Percentiles rank a stretch among this genome's conserved stretches.
phyloP scores from a whole-genome alignment of 2,113 vertebrate species.

The Nestor notabilis region DNA sequence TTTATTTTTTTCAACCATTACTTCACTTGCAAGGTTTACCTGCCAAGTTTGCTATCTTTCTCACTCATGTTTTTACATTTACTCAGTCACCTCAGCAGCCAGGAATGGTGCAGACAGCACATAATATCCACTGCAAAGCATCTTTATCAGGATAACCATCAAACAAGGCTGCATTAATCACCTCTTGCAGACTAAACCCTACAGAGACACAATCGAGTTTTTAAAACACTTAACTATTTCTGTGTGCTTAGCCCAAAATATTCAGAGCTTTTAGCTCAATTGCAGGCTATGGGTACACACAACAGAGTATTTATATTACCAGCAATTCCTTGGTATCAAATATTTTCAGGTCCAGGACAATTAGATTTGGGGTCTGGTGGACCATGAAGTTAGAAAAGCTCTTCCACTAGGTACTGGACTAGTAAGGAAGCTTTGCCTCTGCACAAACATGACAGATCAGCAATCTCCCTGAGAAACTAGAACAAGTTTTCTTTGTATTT shows the following conservation, averaged over 20 bases:
- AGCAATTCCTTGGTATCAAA: background rate
- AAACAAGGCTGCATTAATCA: background rate
- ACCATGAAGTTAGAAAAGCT: background rate
- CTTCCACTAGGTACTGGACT: background rate
- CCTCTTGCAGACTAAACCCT: background rate
- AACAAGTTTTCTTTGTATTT: background rate
- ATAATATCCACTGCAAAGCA: background rate
- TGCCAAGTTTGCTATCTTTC: background rate
- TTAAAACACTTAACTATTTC: background rate
- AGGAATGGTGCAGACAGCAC: background rate
- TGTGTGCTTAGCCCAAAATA: background rate
- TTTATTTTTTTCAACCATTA: background rate
- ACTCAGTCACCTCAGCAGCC: background rate
- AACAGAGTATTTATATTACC: background rate
- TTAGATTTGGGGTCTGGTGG: background rate
- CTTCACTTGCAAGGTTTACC: background rate
- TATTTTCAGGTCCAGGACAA: background rate
- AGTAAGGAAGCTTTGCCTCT: background rate
- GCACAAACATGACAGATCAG: background rate
- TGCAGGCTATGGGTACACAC: background rate
- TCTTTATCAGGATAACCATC: background rate
- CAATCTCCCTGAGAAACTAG: background rate
- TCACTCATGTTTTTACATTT: background rate
- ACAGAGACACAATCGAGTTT: rapidly evolving
- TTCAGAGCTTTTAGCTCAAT: background rate